Evolutionary conservation across 2,113 vertebrate genomes (phyloP).

Genomic region (Albula glossodonta): DNA sequence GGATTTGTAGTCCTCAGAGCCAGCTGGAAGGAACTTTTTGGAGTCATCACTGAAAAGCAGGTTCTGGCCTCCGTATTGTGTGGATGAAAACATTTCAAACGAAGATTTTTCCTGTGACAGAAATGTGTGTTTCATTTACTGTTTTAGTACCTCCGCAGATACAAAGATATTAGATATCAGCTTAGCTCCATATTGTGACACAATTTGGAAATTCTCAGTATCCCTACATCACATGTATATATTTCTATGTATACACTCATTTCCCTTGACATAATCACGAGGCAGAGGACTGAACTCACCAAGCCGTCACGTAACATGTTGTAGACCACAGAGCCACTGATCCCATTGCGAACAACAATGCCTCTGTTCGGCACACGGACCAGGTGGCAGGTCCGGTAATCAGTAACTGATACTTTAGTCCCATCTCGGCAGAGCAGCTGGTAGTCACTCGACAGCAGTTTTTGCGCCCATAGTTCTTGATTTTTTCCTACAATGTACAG

Average conservation of each 20-base stretch:
- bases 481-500: slow-evolving; percentile 64
- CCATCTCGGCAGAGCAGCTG: slow-evolving; percentile 84
- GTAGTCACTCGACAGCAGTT: slow-evolving; percentile 72
- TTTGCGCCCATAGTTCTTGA: slow-evolving; percentile 63
- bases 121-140: neutral
- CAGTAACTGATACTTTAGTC: slow-evolving; percentile 58
- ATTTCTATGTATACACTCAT: too few species aligned
- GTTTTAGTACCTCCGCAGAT: too few species aligned
- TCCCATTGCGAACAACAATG: slow-evolving; percentile 69
- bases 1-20: slow-evolving; percentile 69
- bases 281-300: slow-evolving; percentile 63
- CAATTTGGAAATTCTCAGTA: too few species aligned
- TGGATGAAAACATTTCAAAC: slow-evolving; percentile 85
- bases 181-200: too few species aligned
- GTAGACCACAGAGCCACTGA: slow-evolving; percentile 69
- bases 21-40: slow-evolving; percentile 59
- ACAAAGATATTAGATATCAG: too few species aligned
- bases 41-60: slow-evolving; percentile 85
- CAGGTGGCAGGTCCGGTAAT: slow-evolving; percentile 81
- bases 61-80: slow-evolving; percentile 60
- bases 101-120: slow-evolving; percentile 57
- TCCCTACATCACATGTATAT: too few species aligned
- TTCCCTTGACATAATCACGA: neutral
- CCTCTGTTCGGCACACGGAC: slow-evolving; percentile 81
- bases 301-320: slow-evolving; percentile 78